phyloP scores from a whole-genome alignment of 2,888 invertebrate genomes.

The Drosophila aldrichi region DNA sequence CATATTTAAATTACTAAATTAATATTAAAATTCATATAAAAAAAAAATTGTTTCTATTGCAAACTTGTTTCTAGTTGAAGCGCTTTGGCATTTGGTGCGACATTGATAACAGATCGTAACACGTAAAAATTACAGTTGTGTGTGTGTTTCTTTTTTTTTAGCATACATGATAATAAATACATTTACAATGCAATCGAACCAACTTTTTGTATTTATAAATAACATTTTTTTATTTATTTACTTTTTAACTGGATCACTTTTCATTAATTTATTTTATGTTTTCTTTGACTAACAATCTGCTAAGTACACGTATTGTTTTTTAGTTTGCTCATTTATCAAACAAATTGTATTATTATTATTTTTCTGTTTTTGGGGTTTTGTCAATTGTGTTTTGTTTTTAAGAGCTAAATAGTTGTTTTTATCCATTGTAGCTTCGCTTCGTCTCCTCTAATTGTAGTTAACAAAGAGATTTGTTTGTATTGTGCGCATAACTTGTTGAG shows the following conservation, averaged over 20 bases:
- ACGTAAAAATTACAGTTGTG: slow-evolving; percentile 38
- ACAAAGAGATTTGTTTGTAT: slow-evolving; percentile 55
- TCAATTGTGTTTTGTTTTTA: slow-evolving; percentile 20
- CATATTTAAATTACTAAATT: background rate
- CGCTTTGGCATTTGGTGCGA: slow-evolving; percentile 23
- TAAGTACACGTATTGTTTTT: slow-evolving; percentile 37
- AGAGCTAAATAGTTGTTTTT: slow-evolving; percentile 34
- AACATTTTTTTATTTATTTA: slow-evolving; percentile 41
- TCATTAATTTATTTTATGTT: slow-evolving; percentile 26
- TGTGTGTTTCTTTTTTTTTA: slow-evolving; percentile 11
- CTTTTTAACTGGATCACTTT: slow-evolving; percentile 66
- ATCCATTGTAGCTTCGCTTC: slow-evolving; percentile 11
- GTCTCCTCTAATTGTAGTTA: slow-evolving; percentile 60
- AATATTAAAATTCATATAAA: background rate
- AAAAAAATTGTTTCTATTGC: background rate
- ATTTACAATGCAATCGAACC: slow-evolving; percentile 63
- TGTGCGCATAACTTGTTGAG: slow-evolving; percentile 75
- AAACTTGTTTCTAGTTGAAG: slow-evolving; percentile 4
- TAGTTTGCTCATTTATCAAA: slow-evolving; percentile 36
- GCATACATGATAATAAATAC: slow-evolving; percentile 58
- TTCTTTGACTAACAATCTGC: slow-evolving; percentile 51
- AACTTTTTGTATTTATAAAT: slow-evolving; percentile 57
- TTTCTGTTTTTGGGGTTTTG: slow-evolving; percentile 18
- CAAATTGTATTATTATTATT: slow-evolving; percentile 21
- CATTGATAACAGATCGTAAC: slow-evolving; percentile 36